phyloP scores from a whole-genome alignment of 64 coral and sea anemone genomes.

The Montipora sp. region DNA sequence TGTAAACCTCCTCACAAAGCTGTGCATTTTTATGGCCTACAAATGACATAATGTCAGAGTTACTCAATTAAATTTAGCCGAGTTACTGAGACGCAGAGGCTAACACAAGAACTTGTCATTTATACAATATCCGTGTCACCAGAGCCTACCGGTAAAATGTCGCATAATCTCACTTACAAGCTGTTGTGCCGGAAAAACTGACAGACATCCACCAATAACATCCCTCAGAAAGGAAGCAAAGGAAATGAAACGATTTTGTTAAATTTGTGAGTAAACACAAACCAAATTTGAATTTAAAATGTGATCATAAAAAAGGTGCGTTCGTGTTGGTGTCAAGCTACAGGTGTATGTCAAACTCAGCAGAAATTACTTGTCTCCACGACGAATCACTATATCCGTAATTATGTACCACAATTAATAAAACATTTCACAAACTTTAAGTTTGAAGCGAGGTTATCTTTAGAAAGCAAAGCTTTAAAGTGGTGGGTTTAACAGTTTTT shows the following conservation, averaged over 20 bases:
- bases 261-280: conserved; percentile 20
- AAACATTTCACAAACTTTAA: too few relatives aligned
- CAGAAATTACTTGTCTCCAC: neutral
- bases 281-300: neutral
- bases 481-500: too few relatives aligned
- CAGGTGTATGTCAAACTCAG: neutral
- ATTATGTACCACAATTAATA: too few relatives aligned
- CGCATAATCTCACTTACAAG: neutral
- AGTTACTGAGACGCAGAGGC: neutral
- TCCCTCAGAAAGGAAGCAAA: neutral
- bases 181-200: neutral
- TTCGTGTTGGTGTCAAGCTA: neutral
- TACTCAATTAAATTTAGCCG: conserved; percentile 3
- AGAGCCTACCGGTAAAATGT: neutral
- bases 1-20: neutral
- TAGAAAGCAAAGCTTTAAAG: too few relatives aligned
- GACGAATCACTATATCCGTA: neutral
- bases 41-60: conserved; percentile 15
- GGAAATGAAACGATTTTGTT: conserved; percentile 37
- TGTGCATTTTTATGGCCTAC: neutral
- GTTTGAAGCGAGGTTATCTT: too few relatives aligned
- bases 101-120: too few relatives aligned
- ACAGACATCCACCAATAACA: neutral
- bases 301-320: too few relatives aligned
- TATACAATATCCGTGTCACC: neutral